Evolutionary conservation across 2,797 vertebrate species (phyloP).

Genomic region (Lagocephalus sceleratus): DNA sequence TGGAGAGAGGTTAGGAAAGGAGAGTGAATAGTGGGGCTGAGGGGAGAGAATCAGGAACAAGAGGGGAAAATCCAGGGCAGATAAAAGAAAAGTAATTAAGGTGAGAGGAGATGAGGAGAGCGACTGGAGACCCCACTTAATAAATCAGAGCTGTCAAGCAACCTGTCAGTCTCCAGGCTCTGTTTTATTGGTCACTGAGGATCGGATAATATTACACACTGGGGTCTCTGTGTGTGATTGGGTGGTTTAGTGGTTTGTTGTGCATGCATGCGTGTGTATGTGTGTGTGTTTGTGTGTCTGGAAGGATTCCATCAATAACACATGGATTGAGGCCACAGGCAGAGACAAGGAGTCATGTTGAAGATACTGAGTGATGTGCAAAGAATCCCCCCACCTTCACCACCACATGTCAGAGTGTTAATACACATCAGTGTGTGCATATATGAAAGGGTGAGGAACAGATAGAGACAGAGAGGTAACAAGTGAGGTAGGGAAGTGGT

Average conservation of each 20-base stretch:
- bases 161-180: conserved; percentile 66
- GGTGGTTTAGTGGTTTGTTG: conserved; percentile 28
- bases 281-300: conserved; percentile 34
- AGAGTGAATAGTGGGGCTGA: neutral
- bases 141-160: conserved; percentile 65
- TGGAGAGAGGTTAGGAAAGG: neutral
- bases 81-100: conserved; percentile 60
- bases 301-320: conserved; percentile 68
- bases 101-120: conserved; percentile 27
- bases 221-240: conserved; percentile 52
- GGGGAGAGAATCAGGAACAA: conserved; percentile 23
- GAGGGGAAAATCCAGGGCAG: conserved; percentile 14
- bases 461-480: conserved; percentile 20
- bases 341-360: conserved; percentile 51
- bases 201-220: conserved; percentile 68
- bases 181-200: conserved; percentile 72
- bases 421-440: conserved; percentile 17
- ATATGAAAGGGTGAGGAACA: conserved; percentile 1
- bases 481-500: conserved; percentile 50
- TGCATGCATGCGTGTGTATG: conserved; percentile 7
- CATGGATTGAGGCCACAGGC: conserved; percentile 58
- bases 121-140: conserved; percentile 55
- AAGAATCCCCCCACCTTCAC: conserved; percentile 9
- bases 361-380: conserved; percentile 34
- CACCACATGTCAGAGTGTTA: neutral